These are phyloP conservation scores for Tetrapedia diversipes DNA, from an alignment of 2,888 invertebrate genomes.

Conservation along the genomic window DNA sequence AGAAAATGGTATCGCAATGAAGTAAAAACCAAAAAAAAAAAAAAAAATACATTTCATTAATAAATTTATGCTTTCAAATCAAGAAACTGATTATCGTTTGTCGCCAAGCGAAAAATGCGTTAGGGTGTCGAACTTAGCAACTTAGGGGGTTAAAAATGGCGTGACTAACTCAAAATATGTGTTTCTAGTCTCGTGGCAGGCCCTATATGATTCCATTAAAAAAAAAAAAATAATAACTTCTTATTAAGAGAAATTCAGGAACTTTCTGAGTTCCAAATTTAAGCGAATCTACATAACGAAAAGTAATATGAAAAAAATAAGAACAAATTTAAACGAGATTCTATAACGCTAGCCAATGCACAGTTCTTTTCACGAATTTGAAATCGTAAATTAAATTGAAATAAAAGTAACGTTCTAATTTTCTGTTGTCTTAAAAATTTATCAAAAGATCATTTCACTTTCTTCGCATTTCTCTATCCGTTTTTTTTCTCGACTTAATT, in stretches of 20 bases:
- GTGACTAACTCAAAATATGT: constrained; percentile 80
- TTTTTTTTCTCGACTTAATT: too few species aligned
- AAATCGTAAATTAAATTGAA: constrained; percentile 8
- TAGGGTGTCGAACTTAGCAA: constrained; percentile 19
- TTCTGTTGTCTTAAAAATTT: too few species aligned
- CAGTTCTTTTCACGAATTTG: not conserved
- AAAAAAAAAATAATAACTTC: constrained; percentile 26
- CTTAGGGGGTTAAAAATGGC: constrained; percentile 48
- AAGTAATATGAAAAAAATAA: not conserved
- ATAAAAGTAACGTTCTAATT: too few species aligned
- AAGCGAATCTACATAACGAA: not conserved
- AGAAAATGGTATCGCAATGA: not conserved
- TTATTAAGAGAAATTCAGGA: too few species aligned
- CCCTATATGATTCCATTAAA: constrained; percentile 43
- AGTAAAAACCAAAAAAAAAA: not conserved
- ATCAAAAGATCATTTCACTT: too few species aligned
- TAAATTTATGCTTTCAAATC: not conserved
- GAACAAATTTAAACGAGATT: not conserved
- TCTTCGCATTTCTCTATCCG: too few species aligned
- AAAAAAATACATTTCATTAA: not conserved
- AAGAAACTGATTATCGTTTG: constrained; percentile 34
- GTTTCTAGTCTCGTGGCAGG: constrained; percentile 69
- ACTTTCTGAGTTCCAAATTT: too few species aligned
- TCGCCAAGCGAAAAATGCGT: constrained; percentile 51
- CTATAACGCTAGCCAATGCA: not conserved